Percentiles rank a stretch among this genome's conserved stretches.
phyloP scores from a whole-genome alignment of 2,797 vertebrate species.

The Esox masquinongy region DNA sequence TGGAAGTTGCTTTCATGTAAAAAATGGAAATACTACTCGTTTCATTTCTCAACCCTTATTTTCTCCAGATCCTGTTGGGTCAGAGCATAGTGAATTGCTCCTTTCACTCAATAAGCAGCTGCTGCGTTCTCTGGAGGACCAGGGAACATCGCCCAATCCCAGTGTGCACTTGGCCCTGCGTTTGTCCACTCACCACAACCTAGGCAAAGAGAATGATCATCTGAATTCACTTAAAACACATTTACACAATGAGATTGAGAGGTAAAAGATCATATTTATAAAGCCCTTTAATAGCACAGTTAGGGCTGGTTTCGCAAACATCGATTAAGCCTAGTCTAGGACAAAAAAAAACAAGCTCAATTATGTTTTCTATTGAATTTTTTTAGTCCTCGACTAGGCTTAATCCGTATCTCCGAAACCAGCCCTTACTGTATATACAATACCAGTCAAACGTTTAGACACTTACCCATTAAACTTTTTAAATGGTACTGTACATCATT shows the following conservation, averaged over 20 bases:
- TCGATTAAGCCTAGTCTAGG: too few relatives aligned
- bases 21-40: neutral
- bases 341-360: too few relatives aligned
- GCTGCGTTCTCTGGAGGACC: conserved; percentile 68
- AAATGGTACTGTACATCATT: neutral
- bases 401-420: too few relatives aligned
- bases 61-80: conserved; percentile 41
- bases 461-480: too few relatives aligned
- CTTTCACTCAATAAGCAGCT: conserved; percentile 76
- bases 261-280: conserved; percentile 59
- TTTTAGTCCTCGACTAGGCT: too few relatives aligned
- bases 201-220: conserved; percentile 71
- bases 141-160: conserved; percentile 76
- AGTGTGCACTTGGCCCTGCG: conserved; percentile 87
- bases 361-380: too few relatives aligned
- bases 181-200: conserved; percentile 78
- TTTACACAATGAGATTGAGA: conserved; percentile 72
- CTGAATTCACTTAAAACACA: conserved; percentile 72
- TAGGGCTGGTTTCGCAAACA: too few relatives aligned
- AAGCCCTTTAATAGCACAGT: neutral
- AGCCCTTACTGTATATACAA: too few relatives aligned
- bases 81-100: conserved; percentile 57
- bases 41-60: neutral
- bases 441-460: too few relatives aligned
- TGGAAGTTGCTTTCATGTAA: neutral